Evolutionary conservation across 30 jellyfish, hydroid and myxozoan genomes (phyloP).

Genomic region (Hydractinia symbiolongicarpus): DNA sequence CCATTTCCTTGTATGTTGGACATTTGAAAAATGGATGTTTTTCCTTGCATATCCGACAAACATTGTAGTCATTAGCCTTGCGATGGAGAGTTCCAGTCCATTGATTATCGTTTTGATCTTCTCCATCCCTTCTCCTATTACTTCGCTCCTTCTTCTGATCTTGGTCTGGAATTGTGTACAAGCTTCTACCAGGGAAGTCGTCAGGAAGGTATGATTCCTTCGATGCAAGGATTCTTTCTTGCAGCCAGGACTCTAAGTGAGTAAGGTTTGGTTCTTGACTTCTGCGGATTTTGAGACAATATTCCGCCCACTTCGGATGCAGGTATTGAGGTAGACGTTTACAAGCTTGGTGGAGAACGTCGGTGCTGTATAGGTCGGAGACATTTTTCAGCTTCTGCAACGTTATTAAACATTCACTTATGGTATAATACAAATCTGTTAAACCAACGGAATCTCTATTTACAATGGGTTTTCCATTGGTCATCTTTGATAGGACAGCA

Average conservation of each 20-base stretch:
- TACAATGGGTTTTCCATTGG: background rate
- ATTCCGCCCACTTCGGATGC: background rate
- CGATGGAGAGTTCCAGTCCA: background rate
- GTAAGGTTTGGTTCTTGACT: background rate
- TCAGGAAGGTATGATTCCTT: too few species aligned
- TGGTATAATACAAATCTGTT: background rate
- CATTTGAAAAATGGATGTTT: background rate
- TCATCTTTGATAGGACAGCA: background rate
- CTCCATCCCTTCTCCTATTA: background rate
- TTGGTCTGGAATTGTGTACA: too few species aligned
- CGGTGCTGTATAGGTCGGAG: constrained; percentile 2
- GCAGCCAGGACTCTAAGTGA: background rate
- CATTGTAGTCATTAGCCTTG: background rate
- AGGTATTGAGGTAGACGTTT: background rate
- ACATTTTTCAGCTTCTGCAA: background rate
- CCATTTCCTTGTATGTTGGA: background rate
- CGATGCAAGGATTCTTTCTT: background rate
- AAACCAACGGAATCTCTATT: background rate
- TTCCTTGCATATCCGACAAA: background rate
- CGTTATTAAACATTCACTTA: background rate
- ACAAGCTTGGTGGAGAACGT: background rate
- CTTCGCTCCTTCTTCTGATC: too few species aligned
- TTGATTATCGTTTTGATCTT: background rate
- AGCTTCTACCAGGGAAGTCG: too few species aligned
- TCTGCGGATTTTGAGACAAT: background rate